These are phyloP conservation scores for Cyanistes caeruleus DNA, from an alignment of 2,113 vertebrate genomes.

Conservation along the genomic window DNA sequence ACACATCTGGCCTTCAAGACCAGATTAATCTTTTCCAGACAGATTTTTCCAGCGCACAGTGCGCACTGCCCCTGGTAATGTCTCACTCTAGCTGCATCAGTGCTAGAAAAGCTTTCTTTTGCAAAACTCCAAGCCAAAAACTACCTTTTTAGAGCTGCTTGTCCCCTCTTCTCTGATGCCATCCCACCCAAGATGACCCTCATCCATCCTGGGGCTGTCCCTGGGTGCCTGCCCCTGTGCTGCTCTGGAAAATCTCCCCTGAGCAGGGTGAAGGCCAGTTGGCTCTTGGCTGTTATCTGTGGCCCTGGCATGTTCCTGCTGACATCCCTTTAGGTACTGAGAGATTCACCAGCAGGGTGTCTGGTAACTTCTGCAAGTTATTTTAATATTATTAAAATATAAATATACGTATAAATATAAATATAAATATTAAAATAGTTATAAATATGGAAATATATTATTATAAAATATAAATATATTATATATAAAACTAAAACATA, in stretches of 20 bases:
- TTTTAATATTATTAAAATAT: neutral
- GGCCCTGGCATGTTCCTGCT: neutral
- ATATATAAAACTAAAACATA: too few relatives aligned
- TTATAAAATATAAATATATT: too few relatives aligned
- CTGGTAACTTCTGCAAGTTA: neutral
- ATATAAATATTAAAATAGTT: too few relatives aligned
- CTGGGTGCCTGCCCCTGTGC: neutral
- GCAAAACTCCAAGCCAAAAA: neutral
- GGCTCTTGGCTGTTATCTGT: neutral
- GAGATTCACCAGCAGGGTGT: neutral
- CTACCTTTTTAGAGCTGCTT: neutral
- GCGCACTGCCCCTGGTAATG: neutral
- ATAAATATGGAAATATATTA: too few relatives aligned
- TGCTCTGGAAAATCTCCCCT: neutral
- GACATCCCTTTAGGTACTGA: neutral
- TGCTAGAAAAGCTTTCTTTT: neutral
- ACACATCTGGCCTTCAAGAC: neutral
- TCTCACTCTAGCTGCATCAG: neutral
- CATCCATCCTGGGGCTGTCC: neutral
- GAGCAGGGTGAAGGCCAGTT: neutral
- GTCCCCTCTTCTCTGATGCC: neutral
- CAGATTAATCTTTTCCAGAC: neutral
- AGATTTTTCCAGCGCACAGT: neutral
- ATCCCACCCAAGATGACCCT: neutral
- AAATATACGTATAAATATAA: too few relatives aligned